These are phyloP conservation scores for Lithobates sylvaticus DNA, from an alignment of 2,797 vertebrate species.

Conservation along the genomic window DNA sequence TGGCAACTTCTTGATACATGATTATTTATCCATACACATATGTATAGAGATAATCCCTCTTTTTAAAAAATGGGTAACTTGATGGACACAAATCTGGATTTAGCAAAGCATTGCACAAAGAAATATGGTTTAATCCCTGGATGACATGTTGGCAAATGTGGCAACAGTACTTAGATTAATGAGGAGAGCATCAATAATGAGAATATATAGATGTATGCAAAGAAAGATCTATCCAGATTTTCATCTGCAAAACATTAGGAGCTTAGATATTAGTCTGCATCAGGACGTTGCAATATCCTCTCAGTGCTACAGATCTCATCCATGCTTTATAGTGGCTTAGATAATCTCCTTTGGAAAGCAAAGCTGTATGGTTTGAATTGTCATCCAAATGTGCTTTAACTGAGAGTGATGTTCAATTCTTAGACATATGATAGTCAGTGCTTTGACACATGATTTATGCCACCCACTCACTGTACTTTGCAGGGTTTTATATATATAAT, in stretches of 20 bases:
- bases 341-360: constrained; percentile 32
- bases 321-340: constrained; percentile 17
- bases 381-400: constrained; percentile 8
- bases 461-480: too few relatives aligned
- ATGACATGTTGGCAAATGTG: constrained; percentile 48
- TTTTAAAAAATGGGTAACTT: constrained; percentile 52
- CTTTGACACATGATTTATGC: too few relatives aligned
- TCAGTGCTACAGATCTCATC: constrained; percentile 40
- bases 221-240: constrained; percentile 36
- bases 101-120: constrained; percentile 32
- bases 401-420: neutral
- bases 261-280: constrained; percentile 32
- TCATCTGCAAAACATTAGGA: constrained; percentile 40
- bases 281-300: constrained; percentile 34
- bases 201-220: neutral
- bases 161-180: constrained; percentile 49
- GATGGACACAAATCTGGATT: constrained; percentile 48
- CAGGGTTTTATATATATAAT: too few relatives aligned
- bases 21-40: constrained; percentile 41
- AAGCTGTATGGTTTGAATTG: constrained; percentile 24
- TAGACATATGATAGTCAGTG: too few relatives aligned
- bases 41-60: constrained; percentile 46
- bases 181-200: constrained; percentile 1
- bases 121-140: constrained; percentile 43
- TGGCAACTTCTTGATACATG: constrained; percentile 18